Evolutionary conservation across 2,113 vertebrate species (phyloP).

Genomic region (Conger conger): DNA sequence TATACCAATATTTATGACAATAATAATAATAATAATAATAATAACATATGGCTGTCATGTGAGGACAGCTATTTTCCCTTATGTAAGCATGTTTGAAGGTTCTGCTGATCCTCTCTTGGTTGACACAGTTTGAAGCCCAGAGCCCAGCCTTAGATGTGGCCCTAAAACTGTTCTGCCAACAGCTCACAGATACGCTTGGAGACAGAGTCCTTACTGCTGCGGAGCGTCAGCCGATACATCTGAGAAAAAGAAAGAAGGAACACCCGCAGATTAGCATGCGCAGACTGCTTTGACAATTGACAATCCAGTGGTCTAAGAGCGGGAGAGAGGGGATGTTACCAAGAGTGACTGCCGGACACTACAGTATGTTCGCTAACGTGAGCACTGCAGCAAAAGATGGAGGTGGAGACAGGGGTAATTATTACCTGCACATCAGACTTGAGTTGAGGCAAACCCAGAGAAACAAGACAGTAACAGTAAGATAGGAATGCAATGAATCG

Average conservation of each 20-base stretch:
- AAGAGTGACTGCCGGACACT: neutral
- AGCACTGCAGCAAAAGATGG: slow-evolving; percentile 38
- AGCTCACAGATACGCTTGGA: slow-evolving; percentile 86
- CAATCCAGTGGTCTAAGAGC: neutral
- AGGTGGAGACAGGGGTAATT: neutral
- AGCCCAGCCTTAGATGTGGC: neutral
- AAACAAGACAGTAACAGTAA: slow-evolving; percentile 43
- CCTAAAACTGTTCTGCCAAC: slow-evolving; percentile 82
- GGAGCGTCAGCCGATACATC: slow-evolving; percentile 92
- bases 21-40: slow-evolving; percentile 45
- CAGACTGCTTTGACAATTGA: neutral
- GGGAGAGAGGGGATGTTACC: neutral
- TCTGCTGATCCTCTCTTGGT: slow-evolving; percentile 47
- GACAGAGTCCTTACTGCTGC: slow-evolving; percentile 88
- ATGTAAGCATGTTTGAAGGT: slow-evolving; percentile 57
- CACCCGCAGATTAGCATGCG: neutral
- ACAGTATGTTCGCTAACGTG: neutral
- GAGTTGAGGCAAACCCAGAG: slow-evolving; percentile 48
- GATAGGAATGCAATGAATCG: slow-evolving; percentile 29
- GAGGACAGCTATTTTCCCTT: slow-evolving; percentile 63
- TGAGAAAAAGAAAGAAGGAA: slow-evolving; percentile 38
- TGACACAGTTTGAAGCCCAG: neutral
- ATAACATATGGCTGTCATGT: slow-evolving; percentile 56
- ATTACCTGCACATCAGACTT: slow-evolving; percentile 53
- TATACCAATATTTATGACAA: slow-evolving; percentile 20